Conservation (phyloP, 2,888 invertebrate genomes). For the Caenorhabditis afra region DNA sequence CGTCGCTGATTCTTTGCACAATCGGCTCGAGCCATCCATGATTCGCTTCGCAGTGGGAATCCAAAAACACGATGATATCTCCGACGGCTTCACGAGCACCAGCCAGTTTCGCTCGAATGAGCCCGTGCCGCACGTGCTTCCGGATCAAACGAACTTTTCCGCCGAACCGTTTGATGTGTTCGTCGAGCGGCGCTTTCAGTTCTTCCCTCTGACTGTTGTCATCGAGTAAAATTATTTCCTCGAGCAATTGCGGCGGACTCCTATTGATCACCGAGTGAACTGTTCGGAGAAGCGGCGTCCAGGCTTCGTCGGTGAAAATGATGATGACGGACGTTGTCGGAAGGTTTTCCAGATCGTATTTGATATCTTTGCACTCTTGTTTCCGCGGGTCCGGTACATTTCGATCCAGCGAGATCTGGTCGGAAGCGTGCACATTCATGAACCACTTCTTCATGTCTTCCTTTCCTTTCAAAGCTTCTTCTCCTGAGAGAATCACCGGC, state of each 20-base stretch:
- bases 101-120: conserved; percentile 91
- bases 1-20: conserved; percentile 89
- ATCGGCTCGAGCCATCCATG: conserved; percentile 91
- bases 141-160: conserved; percentile 86
- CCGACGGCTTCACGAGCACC: conserved; percentile 89
- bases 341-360: conserved; percentile 83
- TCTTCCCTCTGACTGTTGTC: conserved; percentile 88
- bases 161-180: conserved; percentile 85
- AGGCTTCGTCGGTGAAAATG: conserved; percentile 93
- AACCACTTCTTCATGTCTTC: conserved; percentile 78
- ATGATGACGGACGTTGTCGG: conserved; percentile 82
- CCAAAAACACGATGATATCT: conserved; percentile 88
- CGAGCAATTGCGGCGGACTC: conserved; percentile 86
- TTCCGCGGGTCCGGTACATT: conserved; percentile 81
- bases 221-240: conserved; percentile 95
- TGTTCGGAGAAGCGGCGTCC: conserved; percentile 86
- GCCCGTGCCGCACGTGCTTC: conserved; percentile 87
- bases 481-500: conserved; percentile 66
- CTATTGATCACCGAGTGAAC: conserved; percentile 91
- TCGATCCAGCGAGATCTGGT: conserved; percentile 82
- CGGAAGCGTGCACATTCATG: conserved; percentile 81
- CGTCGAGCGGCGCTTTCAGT: conserved; percentile 87
- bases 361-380: conserved; percentile 82
- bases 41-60: conserved; percentile 92
- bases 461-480: conserved; percentile 64